These are phyloP conservation scores for Spondyliosoma cantharus DNA, from an alignment of 2,797 vertebrate species.

Conservation along the genomic window DNA sequence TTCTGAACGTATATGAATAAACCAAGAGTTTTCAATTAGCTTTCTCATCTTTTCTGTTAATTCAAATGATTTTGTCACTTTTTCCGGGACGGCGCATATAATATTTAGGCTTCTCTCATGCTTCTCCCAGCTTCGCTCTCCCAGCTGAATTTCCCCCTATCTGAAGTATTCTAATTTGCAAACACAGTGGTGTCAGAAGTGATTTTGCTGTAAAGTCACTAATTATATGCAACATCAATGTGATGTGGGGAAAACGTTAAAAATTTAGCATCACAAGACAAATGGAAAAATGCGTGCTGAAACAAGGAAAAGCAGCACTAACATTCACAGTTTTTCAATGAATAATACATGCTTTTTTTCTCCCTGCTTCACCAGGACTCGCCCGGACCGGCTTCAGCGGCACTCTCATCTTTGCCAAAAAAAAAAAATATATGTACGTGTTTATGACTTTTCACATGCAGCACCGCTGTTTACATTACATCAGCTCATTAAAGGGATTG, in stretches of 20 bases:
- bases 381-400: conserved; percentile 60
- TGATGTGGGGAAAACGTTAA: conserved; percentile 94
- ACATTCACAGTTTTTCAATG: conserved; percentile 92
- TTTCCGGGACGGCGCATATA: conserved; percentile 89
- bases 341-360: conserved; percentile 92
- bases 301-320: conserved; percentile 91
- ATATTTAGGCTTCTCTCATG: conserved; percentile 94
- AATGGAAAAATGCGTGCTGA: conserved; percentile 94
- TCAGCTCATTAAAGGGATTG: conserved; percentile 65
- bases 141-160: conserved; percentile 91
- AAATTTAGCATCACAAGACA: conserved; percentile 98
- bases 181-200: conserved; percentile 95
- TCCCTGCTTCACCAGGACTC: conserved; percentile 58
- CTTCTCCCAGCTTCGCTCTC: conserved; percentile 85
- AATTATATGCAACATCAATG: conserved; percentile 97
- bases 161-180: conserved; percentile 95
- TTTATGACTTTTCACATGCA: conserved; percentile 66
- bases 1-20: conserved; percentile 85
- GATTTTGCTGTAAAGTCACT: conserved; percentile 96
- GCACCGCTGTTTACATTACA: conserved; percentile 61
- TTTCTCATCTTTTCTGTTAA: conserved; percentile 90
- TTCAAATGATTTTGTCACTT: conserved; percentile 97
- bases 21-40: conserved; percentile 82
- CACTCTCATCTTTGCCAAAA: conserved; percentile 66
- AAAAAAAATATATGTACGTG: conserved; percentile 48